Evolutionary conservation across 2,113 vertebrate genomes (phyloP).

Genomic region (Cinclus mexicanus): DNA sequence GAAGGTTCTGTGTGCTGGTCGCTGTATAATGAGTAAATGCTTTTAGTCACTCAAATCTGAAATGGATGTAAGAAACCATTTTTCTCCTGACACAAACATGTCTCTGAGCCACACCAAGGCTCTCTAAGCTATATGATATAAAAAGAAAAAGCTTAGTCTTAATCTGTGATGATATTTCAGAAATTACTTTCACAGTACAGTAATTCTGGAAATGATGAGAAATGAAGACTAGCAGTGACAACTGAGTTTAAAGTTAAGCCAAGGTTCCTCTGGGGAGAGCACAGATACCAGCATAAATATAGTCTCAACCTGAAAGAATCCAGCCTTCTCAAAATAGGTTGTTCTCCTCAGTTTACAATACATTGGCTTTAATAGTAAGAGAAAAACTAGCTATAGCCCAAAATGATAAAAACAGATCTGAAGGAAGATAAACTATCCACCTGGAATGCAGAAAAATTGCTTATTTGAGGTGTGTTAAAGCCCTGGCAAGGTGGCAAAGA

Average conservation of each 20-base stretch:
- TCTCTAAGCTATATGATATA: constrained; percentile 8
- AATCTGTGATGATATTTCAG: constrained; percentile 46
- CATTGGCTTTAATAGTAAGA: not conserved
- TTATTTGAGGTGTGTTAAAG: not conserved
- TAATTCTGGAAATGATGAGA: constrained; percentile 47
- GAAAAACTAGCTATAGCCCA: not conserved
- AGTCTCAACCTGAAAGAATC: not conserved
- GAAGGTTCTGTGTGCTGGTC: constrained; percentile 3
- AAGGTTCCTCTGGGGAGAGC: not conserved
- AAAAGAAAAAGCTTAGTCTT: constrained; percentile 43
- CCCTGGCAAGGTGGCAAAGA: not conserved
- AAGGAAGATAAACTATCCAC: not conserved
- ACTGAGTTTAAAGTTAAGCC: not conserved
- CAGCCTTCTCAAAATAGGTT: not conserved
- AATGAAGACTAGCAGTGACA: constrained; percentile 33
- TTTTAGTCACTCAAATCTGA: constrained; percentile 52
- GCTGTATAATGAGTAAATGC: constrained; percentile 30
- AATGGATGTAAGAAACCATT: constrained; percentile 15
- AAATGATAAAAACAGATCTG: not conserved
- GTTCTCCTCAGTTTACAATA: not conserved
- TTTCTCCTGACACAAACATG: not conserved
- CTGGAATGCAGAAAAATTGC: not conserved
- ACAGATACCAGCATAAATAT: not conserved
- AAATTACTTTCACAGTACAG: constrained; percentile 39
- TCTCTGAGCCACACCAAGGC: constrained; percentile 33